Conservation (phyloP, 2,888 invertebrate genomes). For the Pherbina coryleti region DNA sequence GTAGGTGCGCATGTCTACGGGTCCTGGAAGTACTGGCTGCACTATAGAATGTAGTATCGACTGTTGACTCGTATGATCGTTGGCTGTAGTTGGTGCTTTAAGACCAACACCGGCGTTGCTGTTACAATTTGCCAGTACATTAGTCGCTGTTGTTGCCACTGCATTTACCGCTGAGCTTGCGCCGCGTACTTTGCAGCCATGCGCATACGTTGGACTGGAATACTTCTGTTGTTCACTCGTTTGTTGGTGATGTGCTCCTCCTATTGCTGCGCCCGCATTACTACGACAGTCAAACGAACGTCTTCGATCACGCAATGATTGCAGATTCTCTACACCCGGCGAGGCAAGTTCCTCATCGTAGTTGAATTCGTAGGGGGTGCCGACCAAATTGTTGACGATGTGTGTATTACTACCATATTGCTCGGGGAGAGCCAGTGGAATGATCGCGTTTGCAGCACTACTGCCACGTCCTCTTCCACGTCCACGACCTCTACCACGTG, state of each 20-base stretch:
- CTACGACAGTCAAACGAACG: conserved; percentile 79
- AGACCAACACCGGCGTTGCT: conserved; percentile 47
- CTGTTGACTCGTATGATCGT: conserved; percentile 58
- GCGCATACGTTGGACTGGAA: conserved; percentile 58
- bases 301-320: conserved; percentile 84
- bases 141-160: conserved; percentile 38
- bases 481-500: conserved; percentile 65
- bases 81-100: conserved; percentile 68
- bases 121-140: conserved; percentile 49
- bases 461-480: conserved; percentile 71
- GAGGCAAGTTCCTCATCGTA: conserved; percentile 87
- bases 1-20: conserved; percentile 91
- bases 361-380: conserved; percentile 89
- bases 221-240: conserved; percentile 51
- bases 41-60: conserved; percentile 74
- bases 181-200: conserved; percentile 58
- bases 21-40: conserved; percentile 83
- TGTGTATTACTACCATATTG: conserved; percentile 69
- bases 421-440: conserved; percentile 60
- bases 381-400: conserved; percentile 84
- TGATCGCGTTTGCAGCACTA: conserved; percentile 54
- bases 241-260: conserved; percentile 29
- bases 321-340: conserved; percentile 81
- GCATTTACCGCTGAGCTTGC: conserved; percentile 45
- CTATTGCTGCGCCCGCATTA: conserved; percentile 38